Base-by-base conservation (phyloP, 2,113 vertebrate species). In the Sorex araneus region DNA sequence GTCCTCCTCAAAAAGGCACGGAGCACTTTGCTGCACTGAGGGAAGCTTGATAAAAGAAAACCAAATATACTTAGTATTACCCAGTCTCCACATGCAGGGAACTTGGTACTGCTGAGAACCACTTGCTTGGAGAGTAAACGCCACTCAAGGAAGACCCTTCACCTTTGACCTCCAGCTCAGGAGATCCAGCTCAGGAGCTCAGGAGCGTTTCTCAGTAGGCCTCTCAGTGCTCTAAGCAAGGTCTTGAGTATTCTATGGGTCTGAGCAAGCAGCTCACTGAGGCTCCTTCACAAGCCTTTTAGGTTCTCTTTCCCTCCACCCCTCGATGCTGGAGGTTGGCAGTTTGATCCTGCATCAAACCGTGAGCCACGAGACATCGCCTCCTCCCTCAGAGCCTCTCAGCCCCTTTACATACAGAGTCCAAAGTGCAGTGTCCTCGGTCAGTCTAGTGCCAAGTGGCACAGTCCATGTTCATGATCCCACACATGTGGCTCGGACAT, bases 11-110 rank as follows among this genome's bases (percentile, higher is more conserved):
- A 90, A 76, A 63, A 87, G 87, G 23, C 57, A 89, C 19, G 43
- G 73, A 66, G 43, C 36, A 47, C 40, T 94, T 93, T 90, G 47
- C 8, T 75, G 0, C 60, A 74, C 28, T 70, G 81, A 93, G 7
- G 57, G 45, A 64, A 71, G 23, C 45, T 57, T 76, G 63, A n/a
- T 60, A 47, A 88, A 88, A 90, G 36, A 75, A 95, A 91, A 83
- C 40, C 3, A 69, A 45, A 34, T 36, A 63, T 3, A 60, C 45
- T 88, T 63, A 64, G 82, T 73, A 74, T 57, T 27, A 78, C 3
- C 25, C 50, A 76, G 45, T 32, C 45, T 87, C 28, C 28, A 87
- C 81, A 34, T 73, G 12, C 36, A 40, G 4, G 2, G 71, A 80
- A 32, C 18, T 67, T 28, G 4, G 28, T 8, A 50, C 70, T 79